phyloP scores from a whole-genome alignment of 1,140 invertebrate genomes.

The Homalodisca vitripennis region DNA sequence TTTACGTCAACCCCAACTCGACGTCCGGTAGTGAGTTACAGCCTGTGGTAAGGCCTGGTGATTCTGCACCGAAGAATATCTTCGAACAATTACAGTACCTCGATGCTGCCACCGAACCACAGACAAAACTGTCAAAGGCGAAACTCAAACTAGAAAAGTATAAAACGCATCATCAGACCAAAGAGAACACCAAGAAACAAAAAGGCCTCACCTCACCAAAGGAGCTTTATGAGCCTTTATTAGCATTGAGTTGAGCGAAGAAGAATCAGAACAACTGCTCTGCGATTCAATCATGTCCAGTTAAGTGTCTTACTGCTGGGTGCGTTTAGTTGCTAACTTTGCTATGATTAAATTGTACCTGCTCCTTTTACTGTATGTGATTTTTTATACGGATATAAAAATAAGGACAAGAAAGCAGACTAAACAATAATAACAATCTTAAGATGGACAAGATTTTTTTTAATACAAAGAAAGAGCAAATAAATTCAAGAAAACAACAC shows the following conservation, averaged over 20 bases:
- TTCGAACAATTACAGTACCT: slow-evolving; percentile 73
- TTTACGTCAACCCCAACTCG: slow-evolving; percentile 71
- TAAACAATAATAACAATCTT: too few relatives aligned
- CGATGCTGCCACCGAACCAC: slow-evolving; percentile 52
- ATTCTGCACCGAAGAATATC: slow-evolving; percentile 70
- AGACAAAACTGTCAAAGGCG: slow-evolving; percentile 44
- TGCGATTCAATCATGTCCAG: too few relatives aligned
- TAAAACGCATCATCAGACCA: slow-evolving; percentile 42
- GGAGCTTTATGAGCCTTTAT: slow-evolving; percentile 59
- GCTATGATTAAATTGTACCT: slow-evolving; percentile 5
- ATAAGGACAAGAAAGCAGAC: too few relatives aligned
- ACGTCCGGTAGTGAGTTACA: slow-evolving; percentile 40
- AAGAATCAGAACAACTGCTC: background rate
- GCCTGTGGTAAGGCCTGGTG: slow-evolving; percentile 47
- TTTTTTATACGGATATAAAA: too few relatives aligned
- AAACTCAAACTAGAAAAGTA: slow-evolving; percentile 48
- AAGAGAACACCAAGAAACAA: slow-evolving; percentile 14
- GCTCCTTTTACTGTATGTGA: background rate
- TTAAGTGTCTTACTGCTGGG: too few relatives aligned
- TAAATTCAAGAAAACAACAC: too few relatives aligned
- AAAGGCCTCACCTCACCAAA: slow-evolving; percentile 38
- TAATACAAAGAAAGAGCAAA: too few relatives aligned
- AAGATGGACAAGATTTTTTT: too few relatives aligned
- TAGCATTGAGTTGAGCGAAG: slow-evolving; percentile 62
- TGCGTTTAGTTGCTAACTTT: too few relatives aligned